These are phyloP conservation scores for Eupithecia inturbata DNA, from an alignment of 2,888 invertebrate species.

Conservation along the genomic window DNA sequence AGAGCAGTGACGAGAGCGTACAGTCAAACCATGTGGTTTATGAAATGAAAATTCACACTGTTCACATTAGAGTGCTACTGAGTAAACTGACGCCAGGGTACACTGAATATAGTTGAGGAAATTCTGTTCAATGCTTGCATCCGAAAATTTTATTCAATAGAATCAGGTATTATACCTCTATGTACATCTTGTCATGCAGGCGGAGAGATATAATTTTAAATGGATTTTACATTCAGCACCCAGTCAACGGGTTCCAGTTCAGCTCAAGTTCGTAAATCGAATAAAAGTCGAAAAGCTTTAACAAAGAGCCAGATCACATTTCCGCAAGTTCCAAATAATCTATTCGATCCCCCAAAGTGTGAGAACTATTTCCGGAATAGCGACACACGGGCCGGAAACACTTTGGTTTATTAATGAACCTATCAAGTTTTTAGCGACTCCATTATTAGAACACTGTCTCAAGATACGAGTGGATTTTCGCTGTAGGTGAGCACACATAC, in stretches of 20 bases:
- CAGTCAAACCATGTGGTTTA: constrained; percentile 21
- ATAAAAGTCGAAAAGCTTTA: constrained; percentile 53
- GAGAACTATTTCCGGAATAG: constrained; percentile 63
- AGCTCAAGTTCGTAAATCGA: constrained; percentile 20
- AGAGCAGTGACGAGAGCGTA: constrained; percentile 41
- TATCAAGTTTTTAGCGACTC: constrained; percentile 32
- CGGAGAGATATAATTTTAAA: background rate
- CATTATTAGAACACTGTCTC: constrained; percentile 17
- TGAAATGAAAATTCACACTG: constrained; percentile 24
- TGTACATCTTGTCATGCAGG: background rate
- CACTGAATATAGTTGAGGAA: background rate
- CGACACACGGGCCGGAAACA: constrained; percentile 61
- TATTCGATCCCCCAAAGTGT: constrained; percentile 61
- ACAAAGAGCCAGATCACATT: constrained; percentile 54
- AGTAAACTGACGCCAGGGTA: background rate
- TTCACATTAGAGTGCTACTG: constrained; percentile 5
- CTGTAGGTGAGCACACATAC: background rate
- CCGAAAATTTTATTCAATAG: background rate
- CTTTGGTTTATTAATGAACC: constrained; percentile 45
- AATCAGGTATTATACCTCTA: background rate
- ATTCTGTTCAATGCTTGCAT: background rate
- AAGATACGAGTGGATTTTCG: background rate
- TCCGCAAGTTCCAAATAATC: constrained; percentile 64
- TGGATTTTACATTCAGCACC: background rate
- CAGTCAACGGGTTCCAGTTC: background rate